Conservation (phyloP, 1,140 invertebrate species). For the Listronotus oregonensis region DNA sequence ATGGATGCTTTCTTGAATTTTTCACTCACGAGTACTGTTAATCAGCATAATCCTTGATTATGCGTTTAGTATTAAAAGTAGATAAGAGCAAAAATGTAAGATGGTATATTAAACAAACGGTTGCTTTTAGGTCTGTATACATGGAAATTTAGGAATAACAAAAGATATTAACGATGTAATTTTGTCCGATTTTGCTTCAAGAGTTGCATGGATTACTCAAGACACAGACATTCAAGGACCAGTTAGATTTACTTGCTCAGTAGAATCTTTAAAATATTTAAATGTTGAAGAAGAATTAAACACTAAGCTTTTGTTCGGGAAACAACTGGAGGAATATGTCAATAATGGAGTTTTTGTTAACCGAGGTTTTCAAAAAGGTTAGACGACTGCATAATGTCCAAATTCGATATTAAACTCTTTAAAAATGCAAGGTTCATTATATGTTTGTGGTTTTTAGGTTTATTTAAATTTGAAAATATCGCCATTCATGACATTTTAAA, state of each 20-base stretch:
- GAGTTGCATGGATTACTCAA: conserved; percentile 44
- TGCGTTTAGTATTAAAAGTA: too few relatives aligned
- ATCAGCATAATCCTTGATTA: too few relatives aligned
- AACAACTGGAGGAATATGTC: conserved; percentile 40
- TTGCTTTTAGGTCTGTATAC: conserved; percentile 43
- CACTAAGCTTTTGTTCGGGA: conserved; percentile 37
- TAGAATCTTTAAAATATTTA: conserved; percentile 39
- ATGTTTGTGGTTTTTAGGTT: conserved; percentile 39
- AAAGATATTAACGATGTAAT: conserved; percentile 43
- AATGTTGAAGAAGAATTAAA: conserved; percentile 43
- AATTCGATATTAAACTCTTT: too few relatives aligned
- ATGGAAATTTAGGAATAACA: conserved; percentile 42
- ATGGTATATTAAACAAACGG: too few relatives aligned
- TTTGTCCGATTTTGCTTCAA: conserved; percentile 38
- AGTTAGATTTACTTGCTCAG: conserved; percentile 41
- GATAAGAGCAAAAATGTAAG: too few relatives aligned
- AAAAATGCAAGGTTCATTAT: too few relatives aligned
- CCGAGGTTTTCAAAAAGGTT: conserved; percentile 41
- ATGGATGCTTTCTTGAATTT: too few relatives aligned
- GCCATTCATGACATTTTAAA: conserved; percentile 38
- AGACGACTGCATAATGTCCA: too few relatives aligned
- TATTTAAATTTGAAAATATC: conserved; percentile 41
- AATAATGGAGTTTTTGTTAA: conserved; percentile 47
- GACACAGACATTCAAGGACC: conserved; percentile 41
- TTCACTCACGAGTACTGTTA: too few relatives aligned